Evolutionary conservation across 2,113 vertebrate genomes (phyloP).

Genomic region (Tricholaema leucomelas): DNA sequence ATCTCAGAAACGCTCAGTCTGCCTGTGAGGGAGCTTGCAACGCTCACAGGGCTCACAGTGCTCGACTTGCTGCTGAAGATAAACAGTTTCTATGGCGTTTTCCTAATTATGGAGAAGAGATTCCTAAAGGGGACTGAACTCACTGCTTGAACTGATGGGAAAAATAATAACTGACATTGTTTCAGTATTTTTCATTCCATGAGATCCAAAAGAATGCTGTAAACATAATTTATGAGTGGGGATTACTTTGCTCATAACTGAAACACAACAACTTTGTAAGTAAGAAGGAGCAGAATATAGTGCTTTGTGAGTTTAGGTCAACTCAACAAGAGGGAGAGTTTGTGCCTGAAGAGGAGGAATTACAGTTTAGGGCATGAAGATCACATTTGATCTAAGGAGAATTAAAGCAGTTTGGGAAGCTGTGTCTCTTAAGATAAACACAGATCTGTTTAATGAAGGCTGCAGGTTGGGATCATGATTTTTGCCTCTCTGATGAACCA

Average conservation of each 20-base stretch:
- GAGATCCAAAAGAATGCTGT: neutral
- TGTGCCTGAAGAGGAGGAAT: neutral
- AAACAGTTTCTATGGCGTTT: neutral
- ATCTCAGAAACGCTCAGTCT: neutral
- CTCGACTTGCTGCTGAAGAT: neutral
- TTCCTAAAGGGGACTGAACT: constrained; percentile 21
- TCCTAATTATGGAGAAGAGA: constrained; percentile 26
- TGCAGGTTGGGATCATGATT: neutral
- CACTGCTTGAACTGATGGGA: neutral
- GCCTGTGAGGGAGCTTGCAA: neutral
- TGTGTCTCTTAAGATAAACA: neutral
- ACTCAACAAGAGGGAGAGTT: neutral
- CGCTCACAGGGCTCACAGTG: neutral
- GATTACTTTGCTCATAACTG: neutral
- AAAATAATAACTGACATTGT: neutral
- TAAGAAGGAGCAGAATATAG: neutral
- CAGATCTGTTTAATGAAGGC: neutral
- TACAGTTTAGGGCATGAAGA: neutral
- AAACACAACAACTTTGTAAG: neutral
- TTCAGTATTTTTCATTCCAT: neutral
- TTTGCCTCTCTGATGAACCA: neutral
- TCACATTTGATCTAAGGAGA: neutral
- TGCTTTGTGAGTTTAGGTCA: rapidly evolving
- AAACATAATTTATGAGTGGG: neutral
- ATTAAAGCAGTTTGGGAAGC: neutral